Evolutionary conservation across 2,113 vertebrate genomes (phyloP).

Genomic region (Sterrhoptilus dennistouni): DNA sequence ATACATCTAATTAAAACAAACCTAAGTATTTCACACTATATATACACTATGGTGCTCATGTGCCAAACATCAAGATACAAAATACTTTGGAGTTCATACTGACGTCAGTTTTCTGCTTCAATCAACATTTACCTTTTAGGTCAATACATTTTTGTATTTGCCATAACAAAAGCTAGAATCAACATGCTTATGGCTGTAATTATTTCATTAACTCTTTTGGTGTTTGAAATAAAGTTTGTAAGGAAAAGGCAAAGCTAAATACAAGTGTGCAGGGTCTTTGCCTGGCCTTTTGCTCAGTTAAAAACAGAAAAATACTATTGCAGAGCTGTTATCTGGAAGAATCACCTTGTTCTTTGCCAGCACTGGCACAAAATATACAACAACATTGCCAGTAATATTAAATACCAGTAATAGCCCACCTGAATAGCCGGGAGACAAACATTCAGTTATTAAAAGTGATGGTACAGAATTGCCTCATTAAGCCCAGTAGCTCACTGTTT

Average conservation of each 20-base stretch:
- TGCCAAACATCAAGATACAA: conserved; percentile 10
- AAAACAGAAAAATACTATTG: conserved; percentile 4
- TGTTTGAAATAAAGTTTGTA: background rate
- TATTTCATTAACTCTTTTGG: conserved; percentile 9
- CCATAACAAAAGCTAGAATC: conserved; percentile 59
- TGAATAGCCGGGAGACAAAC: conserved; percentile 59
- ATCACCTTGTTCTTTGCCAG: background rate
- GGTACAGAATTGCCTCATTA: conserved; percentile 45
- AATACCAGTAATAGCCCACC: conserved; percentile 55
- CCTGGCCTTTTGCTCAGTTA: background rate
- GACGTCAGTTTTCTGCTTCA: conserved; percentile 49
- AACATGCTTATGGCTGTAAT: background rate
- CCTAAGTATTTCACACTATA: background rate
- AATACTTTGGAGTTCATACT: background rate
- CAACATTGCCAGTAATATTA: conserved; percentile 53
- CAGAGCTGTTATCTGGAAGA: conserved; percentile 22
- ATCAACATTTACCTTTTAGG: conserved; percentile 57
- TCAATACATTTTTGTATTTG: conserved; percentile 47
- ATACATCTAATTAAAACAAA: conserved; percentile 15
- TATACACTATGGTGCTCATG: background rate
- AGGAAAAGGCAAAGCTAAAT: background rate
- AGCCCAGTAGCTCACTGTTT: conserved; percentile 23
- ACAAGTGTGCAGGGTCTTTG: background rate
- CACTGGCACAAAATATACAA: background rate
- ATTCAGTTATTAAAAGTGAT: conserved; percentile 54